Percentiles rank a stretch among this genome's conserved stretches.
phyloP scores from a whole-genome alignment of 2,797 vertebrate genomes.

The Sebastes glaucus region DNA sequence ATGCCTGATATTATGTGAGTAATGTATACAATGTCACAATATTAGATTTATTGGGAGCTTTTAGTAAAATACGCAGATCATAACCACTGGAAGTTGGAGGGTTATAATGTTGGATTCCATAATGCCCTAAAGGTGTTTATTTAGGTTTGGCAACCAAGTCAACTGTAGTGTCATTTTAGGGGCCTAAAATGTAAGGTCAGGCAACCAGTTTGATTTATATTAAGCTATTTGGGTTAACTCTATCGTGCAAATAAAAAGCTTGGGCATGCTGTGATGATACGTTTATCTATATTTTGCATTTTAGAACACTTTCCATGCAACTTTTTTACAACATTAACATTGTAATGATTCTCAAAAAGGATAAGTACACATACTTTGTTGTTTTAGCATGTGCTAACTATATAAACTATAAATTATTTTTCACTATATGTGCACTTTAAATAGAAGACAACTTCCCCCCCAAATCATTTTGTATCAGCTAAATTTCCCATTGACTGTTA shows the following conservation, averaged over 20 bases:
- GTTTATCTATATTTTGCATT: background rate
- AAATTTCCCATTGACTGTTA: background rate
- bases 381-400: background rate
- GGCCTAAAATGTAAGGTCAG: no score
- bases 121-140: background rate
- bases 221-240: background rate
- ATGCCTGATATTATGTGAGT: background rate
- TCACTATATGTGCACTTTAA: background rate
- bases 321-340: background rate
- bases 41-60: background rate
- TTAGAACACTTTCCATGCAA: background rate
- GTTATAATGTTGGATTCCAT: no score
- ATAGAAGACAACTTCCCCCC: background rate
- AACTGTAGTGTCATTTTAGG: background rate
- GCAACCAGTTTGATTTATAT: background rate
- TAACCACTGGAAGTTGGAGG: no score
- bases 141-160: background rate
- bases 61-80: no score
- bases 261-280: background rate
- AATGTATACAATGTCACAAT: background rate
- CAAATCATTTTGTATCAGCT: background rate
- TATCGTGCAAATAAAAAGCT: background rate
- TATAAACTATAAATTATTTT: background rate
- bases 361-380: background rate
- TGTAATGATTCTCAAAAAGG: no score